These are phyloP conservation scores for Umimayanthus kanabou DNA, from an alignment of 92 coral and sea anemone genomes.

Conservation along the genomic window DNA sequence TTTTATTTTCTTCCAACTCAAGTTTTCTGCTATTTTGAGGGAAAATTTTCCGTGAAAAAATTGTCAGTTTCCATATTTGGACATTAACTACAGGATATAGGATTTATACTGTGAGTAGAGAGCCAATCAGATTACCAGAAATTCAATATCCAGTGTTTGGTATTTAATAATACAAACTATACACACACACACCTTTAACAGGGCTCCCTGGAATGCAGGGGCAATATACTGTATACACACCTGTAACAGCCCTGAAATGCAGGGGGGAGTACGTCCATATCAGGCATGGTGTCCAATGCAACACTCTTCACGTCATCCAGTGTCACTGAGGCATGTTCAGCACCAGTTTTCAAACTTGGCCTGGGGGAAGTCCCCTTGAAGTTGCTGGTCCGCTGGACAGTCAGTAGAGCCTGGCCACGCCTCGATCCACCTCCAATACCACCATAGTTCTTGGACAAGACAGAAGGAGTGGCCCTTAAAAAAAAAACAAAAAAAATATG, in stretches of 20 bases:
- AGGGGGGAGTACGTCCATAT: conserved; percentile 71
- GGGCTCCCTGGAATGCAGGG: not conserved
- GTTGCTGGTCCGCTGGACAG: conserved; percentile 69
- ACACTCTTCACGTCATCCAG: conserved; percentile 94
- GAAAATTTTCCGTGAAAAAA: no score
- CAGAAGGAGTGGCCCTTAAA: conserved; percentile 85
- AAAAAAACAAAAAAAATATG: not conserved
- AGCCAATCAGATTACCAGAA: no score
- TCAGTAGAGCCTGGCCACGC: conserved; percentile 67
- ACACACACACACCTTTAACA: no score
- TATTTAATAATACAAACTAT: no score
- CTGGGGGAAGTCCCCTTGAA: conserved; percentile 85
- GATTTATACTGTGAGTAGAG: no score
- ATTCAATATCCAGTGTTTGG: no score
- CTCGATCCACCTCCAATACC: conserved; percentile 62
- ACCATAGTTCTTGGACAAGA: conserved; percentile 84
- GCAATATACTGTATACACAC: conserved; percentile 28
- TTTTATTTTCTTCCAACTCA: no score
- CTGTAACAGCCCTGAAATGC: conserved; percentile 83
- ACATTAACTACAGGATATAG: no score
- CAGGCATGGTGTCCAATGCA: conserved; percentile 84
- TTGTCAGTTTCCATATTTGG: no score
- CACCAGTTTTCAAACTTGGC: conserved; percentile 74
- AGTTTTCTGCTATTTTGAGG: no score
- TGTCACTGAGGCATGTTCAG: conserved; percentile 78